A percentile compares a stretch with the other conserved stretches of the same genome.
phyloP scores from a whole-genome alignment of 1,140 invertebrate species.

The Aethina tumida region DNA sequence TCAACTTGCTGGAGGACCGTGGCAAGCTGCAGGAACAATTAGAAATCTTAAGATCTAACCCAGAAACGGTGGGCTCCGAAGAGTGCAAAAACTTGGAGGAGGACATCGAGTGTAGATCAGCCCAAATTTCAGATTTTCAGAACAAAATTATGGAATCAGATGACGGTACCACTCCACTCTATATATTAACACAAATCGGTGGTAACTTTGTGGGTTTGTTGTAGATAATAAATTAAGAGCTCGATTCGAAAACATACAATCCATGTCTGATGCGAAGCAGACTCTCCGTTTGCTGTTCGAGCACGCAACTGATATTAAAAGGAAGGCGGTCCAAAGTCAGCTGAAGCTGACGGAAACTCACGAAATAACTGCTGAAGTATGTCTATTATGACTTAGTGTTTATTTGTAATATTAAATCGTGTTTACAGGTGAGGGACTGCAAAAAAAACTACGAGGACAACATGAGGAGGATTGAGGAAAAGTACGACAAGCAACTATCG shows the following conservation, averaged over 20 bases:
- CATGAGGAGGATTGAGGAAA: constrained; percentile 37
- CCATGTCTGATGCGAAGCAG: constrained; percentile 54
- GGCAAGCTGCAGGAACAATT: constrained; percentile 43
- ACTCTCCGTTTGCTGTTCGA: constrained; percentile 51
- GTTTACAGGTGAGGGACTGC: constrained; percentile 22
- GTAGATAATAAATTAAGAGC: constrained; percentile 41
- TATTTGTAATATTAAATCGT: too few relatives aligned
- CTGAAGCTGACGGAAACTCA: constrained; percentile 42
- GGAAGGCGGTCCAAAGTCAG: constrained; percentile 35
- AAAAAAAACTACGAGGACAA: constrained; percentile 34
- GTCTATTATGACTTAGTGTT: too few relatives aligned
- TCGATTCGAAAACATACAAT: constrained; percentile 53
- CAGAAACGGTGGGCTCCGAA: constrained; percentile 22
- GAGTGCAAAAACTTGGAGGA: constrained; percentile 48
- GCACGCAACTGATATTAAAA: constrained; percentile 40
- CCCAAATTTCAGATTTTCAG: constrained; percentile 76
- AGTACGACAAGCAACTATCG: constrained; percentile 17
- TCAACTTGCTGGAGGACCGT: constrained; percentile 65
- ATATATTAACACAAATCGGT: too few relatives aligned
- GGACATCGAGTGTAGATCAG: constrained; percentile 60
- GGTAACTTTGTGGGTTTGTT: constrained; percentile 8
- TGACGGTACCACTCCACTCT: constrained; percentile 38
- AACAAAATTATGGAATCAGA: constrained; percentile 72
- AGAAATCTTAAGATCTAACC: constrained; percentile 37
- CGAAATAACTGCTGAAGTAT: constrained; percentile 38